phyloP scores from a whole-genome alignment of 2,113 vertebrate genomes.

The Oxyura jamaicensis region DNA sequence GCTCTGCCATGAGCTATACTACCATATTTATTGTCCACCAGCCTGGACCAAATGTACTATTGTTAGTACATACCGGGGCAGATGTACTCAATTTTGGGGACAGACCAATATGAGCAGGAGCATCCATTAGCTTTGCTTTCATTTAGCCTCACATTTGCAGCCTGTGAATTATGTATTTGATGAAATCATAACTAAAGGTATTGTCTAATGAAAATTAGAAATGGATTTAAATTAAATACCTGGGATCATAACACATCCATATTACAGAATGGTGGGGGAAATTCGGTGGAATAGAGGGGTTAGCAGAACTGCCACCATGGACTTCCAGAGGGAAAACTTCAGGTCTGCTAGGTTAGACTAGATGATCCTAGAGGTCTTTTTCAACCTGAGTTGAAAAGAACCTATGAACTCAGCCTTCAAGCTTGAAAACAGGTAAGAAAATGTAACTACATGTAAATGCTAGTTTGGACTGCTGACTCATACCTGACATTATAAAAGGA shows the following conservation, averaged over 20 bases:
- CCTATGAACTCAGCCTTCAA: neutral
- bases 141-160: neutral
- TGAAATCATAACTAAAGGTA: neutral
- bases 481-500: neutral
- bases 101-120: neutral
- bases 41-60: neutral
- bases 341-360: too few relatives aligned
- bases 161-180: neutral
- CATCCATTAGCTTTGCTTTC: neutral
- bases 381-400: too few relatives aligned
- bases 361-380: too few relatives aligned
- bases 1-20: neutral
- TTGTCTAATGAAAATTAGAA: neutral
- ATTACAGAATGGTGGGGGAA: neutral
- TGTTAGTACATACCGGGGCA: accelerated
- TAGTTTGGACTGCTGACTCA: neutral
- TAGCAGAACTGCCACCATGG: too few relatives aligned
- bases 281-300: neutral
- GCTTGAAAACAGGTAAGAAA: neutral
- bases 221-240: neutral
- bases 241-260: neutral
- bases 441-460: neutral
- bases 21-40: neutral
- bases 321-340: too few relatives aligned
- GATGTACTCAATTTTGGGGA: neutral